Conservation (phyloP, 2,888 invertebrate species). For the Harpalus rufipes region DNA sequence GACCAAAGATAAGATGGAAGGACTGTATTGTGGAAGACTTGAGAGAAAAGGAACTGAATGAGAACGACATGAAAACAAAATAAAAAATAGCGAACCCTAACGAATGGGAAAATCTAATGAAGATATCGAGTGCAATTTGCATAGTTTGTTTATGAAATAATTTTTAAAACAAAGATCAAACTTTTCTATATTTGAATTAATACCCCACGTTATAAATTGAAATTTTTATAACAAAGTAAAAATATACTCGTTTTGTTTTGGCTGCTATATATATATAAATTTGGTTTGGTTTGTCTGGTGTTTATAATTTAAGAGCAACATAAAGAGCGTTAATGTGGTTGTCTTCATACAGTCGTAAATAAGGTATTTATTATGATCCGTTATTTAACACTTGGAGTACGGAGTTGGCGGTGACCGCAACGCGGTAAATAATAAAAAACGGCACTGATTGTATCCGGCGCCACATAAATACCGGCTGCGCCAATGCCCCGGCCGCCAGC, state of each 20-base stretch:
- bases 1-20: too few relatives aligned
- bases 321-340: conserved; percentile 2
- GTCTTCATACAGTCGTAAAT: conserved; percentile 12
- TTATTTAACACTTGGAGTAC: not conserved
- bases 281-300: not conserved
- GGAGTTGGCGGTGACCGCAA: conserved; percentile 6
- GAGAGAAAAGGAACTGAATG: too few relatives aligned
- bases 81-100: too few relatives aligned
- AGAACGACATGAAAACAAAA: too few relatives aligned
- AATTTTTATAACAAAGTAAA: too few relatives aligned
- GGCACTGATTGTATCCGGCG: conserved; percentile 30
- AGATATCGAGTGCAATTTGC: too few relatives aligned
- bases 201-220: too few relatives aligned
- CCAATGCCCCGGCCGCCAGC: conserved; percentile 34
- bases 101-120: too few relatives aligned
- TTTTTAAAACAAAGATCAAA: too few relatives aligned
- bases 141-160: too few relatives aligned
- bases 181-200: too few relatives aligned
- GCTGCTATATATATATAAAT: not conserved
- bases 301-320: not conserved
- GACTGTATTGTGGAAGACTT: too few relatives aligned
- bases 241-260: not conserved
- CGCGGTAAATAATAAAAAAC: conserved; percentile 47
- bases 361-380: conserved; percentile 37
- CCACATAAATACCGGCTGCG: conserved; percentile 38